phyloP scores from a whole-genome alignment of 2,888 invertebrate species.

The Stenolophus ochropezus region DNA sequence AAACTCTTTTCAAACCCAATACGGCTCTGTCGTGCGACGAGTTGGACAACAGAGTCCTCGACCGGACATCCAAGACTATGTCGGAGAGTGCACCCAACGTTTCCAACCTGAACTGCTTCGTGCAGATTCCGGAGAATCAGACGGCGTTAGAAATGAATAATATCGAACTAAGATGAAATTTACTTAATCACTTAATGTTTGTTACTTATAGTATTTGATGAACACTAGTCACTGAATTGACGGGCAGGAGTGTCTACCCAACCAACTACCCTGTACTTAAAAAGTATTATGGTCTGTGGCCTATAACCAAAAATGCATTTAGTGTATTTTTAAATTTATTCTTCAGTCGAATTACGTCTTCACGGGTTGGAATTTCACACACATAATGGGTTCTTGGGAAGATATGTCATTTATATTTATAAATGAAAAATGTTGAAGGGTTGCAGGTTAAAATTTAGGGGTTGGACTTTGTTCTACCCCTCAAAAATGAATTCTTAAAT shows the following conservation, averaged over 20 bases:
- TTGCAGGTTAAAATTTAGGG: no score
- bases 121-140: constrained; percentile 64
- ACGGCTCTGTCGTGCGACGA: constrained; percentile 52
- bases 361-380: no score
- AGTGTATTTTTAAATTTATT: constrained; percentile 13
- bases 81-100: constrained; percentile 55
- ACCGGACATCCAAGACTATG: constrained; percentile 3
- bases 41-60: constrained; percentile 29
- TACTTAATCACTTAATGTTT: constrained; percentile 61
- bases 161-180: constrained; percentile 69
- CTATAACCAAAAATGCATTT: constrained; percentile 1
- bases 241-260: no score
- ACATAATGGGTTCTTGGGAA: no score
- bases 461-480: no score
- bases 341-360: neutral
- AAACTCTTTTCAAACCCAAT: neutral
- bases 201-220: neutral
- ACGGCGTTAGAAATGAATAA: constrained; percentile 68
- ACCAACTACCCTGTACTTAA: neutral
- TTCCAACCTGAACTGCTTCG: constrained; percentile 54
- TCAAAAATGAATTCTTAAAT: no score
- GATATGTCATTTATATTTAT: no score
- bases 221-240: neutral
- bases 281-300: neutral
- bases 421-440: no score